Evolutionary conservation across 2,888 invertebrate species (phyloP).

Genomic region (Tipula unca): DNA sequence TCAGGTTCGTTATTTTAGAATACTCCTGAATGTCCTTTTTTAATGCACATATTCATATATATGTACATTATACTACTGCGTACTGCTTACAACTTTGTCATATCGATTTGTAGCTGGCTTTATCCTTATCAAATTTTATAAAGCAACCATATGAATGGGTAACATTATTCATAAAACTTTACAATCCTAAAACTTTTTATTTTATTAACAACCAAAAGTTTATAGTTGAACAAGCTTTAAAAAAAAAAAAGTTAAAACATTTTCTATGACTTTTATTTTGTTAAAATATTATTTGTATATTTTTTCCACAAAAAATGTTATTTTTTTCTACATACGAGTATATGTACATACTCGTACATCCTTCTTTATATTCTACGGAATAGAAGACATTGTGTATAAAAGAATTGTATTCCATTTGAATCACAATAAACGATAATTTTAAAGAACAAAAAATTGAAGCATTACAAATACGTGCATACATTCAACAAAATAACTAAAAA

Average conservation of each 20-base stretch:
- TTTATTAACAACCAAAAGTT: conserved; percentile 4
- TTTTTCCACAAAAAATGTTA: neutral
- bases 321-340: neutral
- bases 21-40: no score
- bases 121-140: neutral
- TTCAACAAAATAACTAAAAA: neutral
- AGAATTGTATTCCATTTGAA: neutral
- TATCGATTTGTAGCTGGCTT: neutral
- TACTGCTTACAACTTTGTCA: neutral
- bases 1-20: no score
- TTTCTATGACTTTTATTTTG: neutral
- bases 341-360: neutral
- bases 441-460: neutral
- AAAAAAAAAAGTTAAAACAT: neutral
- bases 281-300: neutral
- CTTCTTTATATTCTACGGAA: neutral
- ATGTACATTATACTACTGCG: neutral
- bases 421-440: neutral
- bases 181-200: neutral
- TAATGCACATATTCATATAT: no score
- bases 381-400: neutral
- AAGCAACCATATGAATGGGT: neutral
- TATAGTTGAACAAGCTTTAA: neutral
- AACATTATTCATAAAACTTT: neutral
- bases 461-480: neutral